Conservation (phyloP, 2,888 invertebrate genomes). For the Steinernema carpocapsae region DNA sequence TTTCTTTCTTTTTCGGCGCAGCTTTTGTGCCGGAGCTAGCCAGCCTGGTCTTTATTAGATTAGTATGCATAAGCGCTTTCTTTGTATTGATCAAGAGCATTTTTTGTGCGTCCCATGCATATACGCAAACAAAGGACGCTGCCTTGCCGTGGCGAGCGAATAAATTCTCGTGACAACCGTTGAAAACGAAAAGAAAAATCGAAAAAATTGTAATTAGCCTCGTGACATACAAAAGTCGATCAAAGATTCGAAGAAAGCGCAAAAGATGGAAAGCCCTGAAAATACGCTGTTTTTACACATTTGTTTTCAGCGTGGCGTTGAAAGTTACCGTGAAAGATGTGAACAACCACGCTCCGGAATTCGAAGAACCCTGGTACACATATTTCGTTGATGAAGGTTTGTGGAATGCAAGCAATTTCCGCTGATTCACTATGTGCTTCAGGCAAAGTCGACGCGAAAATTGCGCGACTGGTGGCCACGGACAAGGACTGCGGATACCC, state of each 20-base stretch:
- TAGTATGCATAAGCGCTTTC: slow-evolving; percentile 32
- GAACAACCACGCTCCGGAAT: slow-evolving; percentile 91
- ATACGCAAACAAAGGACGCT: slow-evolving; percentile 7
- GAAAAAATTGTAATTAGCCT: slow-evolving; percentile 18
- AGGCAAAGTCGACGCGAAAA: slow-evolving; percentile 79
- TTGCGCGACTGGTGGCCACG: slow-evolving; percentile 86
- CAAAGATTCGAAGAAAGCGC: neutral
- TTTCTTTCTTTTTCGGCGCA: neutral
- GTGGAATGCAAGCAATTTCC: neutral
- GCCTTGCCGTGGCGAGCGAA: neutral
- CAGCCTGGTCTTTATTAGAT: slow-evolving; percentile 26
- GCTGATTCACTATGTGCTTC: slow-evolving; percentile 1
- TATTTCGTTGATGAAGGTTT: slow-evolving; percentile 85
- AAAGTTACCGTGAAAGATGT: slow-evolving; percentile 87
- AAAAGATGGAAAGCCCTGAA: neutral
- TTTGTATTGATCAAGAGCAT: neutral
- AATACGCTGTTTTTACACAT: no score
- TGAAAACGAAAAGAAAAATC: neutral
- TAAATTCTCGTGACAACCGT: neutral
- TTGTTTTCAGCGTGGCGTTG: slow-evolving; percentile 56
- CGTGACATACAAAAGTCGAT: slow-evolving; percentile 4
- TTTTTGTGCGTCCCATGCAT: neutral
- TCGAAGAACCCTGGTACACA: slow-evolving; percentile 87
- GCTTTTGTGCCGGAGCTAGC: slow-evolving; percentile 1
- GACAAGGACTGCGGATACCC: slow-evolving; percentile 86